These are phyloP conservation scores for Montipora sp. DNA, from an alignment of 64 coral and sea anemone species.

Conservation along the genomic window DNA sequence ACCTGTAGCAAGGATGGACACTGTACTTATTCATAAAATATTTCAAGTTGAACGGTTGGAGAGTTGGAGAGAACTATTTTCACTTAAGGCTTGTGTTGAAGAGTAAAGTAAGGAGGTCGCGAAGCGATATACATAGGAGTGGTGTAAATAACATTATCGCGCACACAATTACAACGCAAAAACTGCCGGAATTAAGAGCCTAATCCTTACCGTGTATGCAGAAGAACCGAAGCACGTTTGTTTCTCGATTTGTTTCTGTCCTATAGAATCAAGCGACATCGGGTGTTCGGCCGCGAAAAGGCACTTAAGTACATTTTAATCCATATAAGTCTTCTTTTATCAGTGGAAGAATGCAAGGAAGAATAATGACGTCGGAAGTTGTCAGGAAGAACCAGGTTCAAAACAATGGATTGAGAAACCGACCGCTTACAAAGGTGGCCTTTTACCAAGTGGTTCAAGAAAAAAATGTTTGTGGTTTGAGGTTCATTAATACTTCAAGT, in stretches of 20 bases:
- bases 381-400: constrained; percentile 13
- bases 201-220: background rate
- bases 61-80: too few relatives aligned
- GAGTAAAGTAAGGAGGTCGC: too few relatives aligned
- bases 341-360: constrained; percentile 39
- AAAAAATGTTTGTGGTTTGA: constrained; percentile 38
- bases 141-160: background rate
- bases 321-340: background rate
- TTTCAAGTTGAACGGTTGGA: too few relatives aligned
- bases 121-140: background rate
- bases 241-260: too few relatives aligned
- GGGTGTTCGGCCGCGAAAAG: background rate
- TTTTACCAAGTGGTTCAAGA: constrained; percentile 16
- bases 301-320: background rate
- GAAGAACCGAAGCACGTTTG: background rate
- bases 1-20: too few relatives aligned
- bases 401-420: constrained; percentile 10
- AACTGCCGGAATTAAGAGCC: background rate
- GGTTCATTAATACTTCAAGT: background rate
- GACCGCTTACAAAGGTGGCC: constrained; percentile 38
- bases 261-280: background rate
- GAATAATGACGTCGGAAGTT: constrained; percentile 15
- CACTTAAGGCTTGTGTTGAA: too few relatives aligned
- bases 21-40: too few relatives aligned
- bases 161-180: background rate